phyloP scores from a whole-genome alignment of 2,113 vertebrate species.

The Tachysurus fulvidraco region DNA sequence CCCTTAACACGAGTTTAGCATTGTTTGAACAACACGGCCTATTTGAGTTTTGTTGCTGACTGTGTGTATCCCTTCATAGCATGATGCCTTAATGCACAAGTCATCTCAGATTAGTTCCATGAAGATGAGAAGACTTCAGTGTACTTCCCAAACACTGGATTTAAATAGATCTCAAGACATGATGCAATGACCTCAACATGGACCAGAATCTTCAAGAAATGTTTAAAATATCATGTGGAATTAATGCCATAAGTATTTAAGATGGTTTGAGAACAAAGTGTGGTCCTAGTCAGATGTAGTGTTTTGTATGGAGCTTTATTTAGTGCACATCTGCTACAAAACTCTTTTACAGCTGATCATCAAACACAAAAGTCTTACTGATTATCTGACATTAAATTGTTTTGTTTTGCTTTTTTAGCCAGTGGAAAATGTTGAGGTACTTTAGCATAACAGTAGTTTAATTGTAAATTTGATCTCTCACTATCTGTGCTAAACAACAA shows the following conservation, averaged over 20 bases:
- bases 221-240: neutral
- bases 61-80: neutral
- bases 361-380: neutral
- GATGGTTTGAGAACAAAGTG: neutral
- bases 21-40: neutral
- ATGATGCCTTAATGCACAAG: neutral
- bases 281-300: neutral
- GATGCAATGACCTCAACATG: neutral
- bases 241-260: neutral
- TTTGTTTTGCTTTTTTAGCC: neutral
- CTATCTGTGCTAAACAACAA: neutral
- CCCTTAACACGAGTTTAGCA: neutral
- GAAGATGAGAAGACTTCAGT: neutral
- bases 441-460: neutral
- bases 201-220: neutral
- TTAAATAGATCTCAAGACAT: neutral
- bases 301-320: neutral
- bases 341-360: neutral
- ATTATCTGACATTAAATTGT: neutral
- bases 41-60: neutral
- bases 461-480: neutral
- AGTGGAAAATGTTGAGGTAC: neutral
- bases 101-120: neutral
- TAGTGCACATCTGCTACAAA: too few species aligned
- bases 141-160: neutral